Evolutionary conservation across 2,797 vertebrate genomes (phyloP).

Genomic region (Phalloptychus januarius): DNA sequence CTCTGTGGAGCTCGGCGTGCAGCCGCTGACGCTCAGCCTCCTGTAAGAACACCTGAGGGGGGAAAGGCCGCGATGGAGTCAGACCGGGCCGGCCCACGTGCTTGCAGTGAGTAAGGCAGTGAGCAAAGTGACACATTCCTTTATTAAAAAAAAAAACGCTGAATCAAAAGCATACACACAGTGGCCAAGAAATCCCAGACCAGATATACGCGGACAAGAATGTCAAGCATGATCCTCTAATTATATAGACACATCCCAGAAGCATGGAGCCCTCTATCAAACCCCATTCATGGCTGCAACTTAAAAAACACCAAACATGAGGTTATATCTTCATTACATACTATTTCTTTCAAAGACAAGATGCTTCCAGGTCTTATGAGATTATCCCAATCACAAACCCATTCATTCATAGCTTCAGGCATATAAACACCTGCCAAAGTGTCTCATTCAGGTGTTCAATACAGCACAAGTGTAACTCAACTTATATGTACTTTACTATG

Average conservation of each 20-base stretch:
- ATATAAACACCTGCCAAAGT: background rate
- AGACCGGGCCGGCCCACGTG: slow-evolving; percentile 14
- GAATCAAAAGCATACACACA: slow-evolving; percentile 1
- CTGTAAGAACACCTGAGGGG: slow-evolving; percentile 90
- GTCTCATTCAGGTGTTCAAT: background rate
- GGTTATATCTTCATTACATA: slow-evolving; percentile 49
- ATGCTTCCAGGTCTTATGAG: slow-evolving; percentile 40
- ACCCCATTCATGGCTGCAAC: slow-evolving; percentile 40
- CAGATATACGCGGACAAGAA: slow-evolving; percentile 53
- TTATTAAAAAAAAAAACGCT: background rate
- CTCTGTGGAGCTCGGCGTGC: slow-evolving; percentile 89
- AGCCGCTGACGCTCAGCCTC: slow-evolving; percentile 89
- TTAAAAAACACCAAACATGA: slow-evolving; percentile 24
- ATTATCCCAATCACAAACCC: slow-evolving; percentile 12
- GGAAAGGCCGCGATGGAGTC: slow-evolving; percentile 23
- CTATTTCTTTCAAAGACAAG: slow-evolving; percentile 21
- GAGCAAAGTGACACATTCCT: slow-evolving; percentile 22
- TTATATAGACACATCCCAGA: slow-evolving; percentile 68
- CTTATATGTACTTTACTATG: background rate
- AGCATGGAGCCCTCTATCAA: slow-evolving; percentile 37
- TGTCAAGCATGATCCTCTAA: slow-evolving; percentile 73
- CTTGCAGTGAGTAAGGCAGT: slow-evolving; percentile 9
- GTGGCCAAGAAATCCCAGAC: slow-evolving; percentile 23
- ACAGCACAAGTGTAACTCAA: background rate
- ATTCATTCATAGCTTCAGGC: slow-evolving; percentile 35